Evolutionary conservation across 1,140 invertebrate genomes (phyloP).

Genomic region (Meloidogyne chitwoodi): DNA sequence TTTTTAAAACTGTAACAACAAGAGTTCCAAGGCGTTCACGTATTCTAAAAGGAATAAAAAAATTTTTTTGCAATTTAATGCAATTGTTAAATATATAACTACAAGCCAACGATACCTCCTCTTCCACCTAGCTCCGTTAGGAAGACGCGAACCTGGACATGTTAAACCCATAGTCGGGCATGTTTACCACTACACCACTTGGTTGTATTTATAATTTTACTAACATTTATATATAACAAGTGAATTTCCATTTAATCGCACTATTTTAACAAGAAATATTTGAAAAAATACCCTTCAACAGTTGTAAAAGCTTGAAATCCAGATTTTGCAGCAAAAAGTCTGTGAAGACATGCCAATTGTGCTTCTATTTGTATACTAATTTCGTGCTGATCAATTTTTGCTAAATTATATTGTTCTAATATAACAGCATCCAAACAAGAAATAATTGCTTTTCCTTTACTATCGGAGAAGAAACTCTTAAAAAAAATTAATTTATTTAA

Average conservation of each 20-base stretch:
- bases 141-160: too few relatives aligned
- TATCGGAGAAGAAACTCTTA: constrained; percentile 86
- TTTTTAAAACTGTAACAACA: constrained; percentile 81
- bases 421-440: constrained; percentile 74
- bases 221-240: too few relatives aligned
- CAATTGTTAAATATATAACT: too few relatives aligned
- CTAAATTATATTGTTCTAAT: constrained; percentile 62
- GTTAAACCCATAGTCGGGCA: too few relatives aligned
- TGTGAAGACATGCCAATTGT: constrained; percentile 85
- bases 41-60: constrained; percentile 65
- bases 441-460: constrained; percentile 91
- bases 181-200: too few relatives aligned
- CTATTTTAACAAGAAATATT: constrained; percentile 20
- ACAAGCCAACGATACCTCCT: too few relatives aligned
- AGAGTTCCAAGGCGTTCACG: constrained; percentile 87
- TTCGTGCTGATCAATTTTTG: constrained; percentile 22
- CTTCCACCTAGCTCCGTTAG: too few relatives aligned
- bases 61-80: too few relatives aligned
- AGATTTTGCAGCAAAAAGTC: constrained; percentile 90
- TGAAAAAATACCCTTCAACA: constrained; percentile 70
- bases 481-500: constrained; percentile 57
- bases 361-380: constrained; percentile 73
- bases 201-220: too few relatives aligned
- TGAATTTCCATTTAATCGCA: too few relatives aligned
- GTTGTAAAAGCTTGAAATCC: constrained; percentile 92